Evolutionary conservation across 1,140 invertebrate genomes (phyloP), one percentile per base, ranked within the genome.

Genomic region (Polypedilum pembai): DNA sequence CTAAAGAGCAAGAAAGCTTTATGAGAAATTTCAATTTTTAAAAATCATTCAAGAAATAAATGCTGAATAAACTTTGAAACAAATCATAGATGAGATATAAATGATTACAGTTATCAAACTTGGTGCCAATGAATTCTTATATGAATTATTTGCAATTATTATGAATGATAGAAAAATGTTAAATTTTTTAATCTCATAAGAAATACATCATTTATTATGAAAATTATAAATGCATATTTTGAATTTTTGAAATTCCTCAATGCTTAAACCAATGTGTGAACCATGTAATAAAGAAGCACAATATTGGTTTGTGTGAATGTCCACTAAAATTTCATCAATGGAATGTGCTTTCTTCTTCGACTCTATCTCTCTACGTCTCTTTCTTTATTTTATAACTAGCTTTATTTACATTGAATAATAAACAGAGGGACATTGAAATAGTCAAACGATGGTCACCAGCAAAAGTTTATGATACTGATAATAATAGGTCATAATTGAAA

Each of bases 171-270:
- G 5, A 33, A 33, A 33, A 33, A 33, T 33, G 24, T 33, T 33
- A 33, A 33, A 33, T 33, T 33, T 1, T 33, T 33, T 33, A 33
- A 33, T 33, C 24, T 33, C 24, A 33, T 33, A 33, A 1, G 5
- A 33, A 33, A 33, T 33, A 33, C 24, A 33, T 33, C 24, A 33
- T 33, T 33, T 5, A 33, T 69, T 18, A 69, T 69, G 20, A 69
- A 18, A 69, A 20, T 69, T 21, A 21, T 8, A 69, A 69, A 69
- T 21, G 65, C 65, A 21, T 21, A 69, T 69, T 69, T 69, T 21
- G 10, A 69, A 69, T 69, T 69, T 69, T 69, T 69, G 8, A 69
- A 69, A 69, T 69, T 69, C 65, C 65, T 18, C 65, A 56, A 56
- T 45, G n/a, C 45, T n/a, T 15, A 56, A 4, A 56, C 45, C n/a